Base-by-base conservation (phyloP, 2,113 vertebrate species). In the Paralichthys olivaceus region DNA sequence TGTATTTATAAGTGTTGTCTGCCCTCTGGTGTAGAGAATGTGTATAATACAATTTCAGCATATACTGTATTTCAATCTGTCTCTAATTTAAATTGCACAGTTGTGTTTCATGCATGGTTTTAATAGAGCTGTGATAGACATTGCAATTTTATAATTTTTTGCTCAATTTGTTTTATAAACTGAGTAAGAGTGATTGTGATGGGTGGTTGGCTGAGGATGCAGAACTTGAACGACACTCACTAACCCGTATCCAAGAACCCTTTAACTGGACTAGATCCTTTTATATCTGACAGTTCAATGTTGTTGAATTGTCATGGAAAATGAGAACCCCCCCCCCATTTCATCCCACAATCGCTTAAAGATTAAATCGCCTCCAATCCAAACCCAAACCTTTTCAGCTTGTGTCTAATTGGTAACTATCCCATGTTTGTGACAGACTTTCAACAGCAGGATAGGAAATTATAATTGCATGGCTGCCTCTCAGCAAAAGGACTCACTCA, bases 1-100 rank as follows among this genome's bases (percentile, higher is more conserved):
- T 58, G 0, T 19, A 56, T 70, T 58, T 1, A 11, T 62, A 14
- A 34, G 53, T 13, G 5, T 57, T 32, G 49, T 49, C 81, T 87
- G 90, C 89, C 92, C 90, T 79, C 91, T 90, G 63, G 84, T 90
- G 92, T 53, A 9, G 15, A 60, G 1, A 68, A 55, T 20, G 2
- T 17, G 64, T 40, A 76, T 56, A 8, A 20, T 68, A 12, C 7
- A n/a, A 13, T 55, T 28, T 49, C n/a, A 51, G 15, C 6, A 23
- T 4, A 15, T 25, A 2, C 11, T 63, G 1, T 61, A 0, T 61
- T 1, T 88, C 1, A 11, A 1, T 26, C 7, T 58, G 37, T 67
- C 1, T 1, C 20, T 7, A 12, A 66, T 58, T 62, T 17, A 2
- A 67, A 26, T 26, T 13, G 2, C 28, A 68, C 9, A 65, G 14